Base-by-base conservation (phyloP, 1,140 invertebrate species). In the Apolygus lucorum region DNA sequence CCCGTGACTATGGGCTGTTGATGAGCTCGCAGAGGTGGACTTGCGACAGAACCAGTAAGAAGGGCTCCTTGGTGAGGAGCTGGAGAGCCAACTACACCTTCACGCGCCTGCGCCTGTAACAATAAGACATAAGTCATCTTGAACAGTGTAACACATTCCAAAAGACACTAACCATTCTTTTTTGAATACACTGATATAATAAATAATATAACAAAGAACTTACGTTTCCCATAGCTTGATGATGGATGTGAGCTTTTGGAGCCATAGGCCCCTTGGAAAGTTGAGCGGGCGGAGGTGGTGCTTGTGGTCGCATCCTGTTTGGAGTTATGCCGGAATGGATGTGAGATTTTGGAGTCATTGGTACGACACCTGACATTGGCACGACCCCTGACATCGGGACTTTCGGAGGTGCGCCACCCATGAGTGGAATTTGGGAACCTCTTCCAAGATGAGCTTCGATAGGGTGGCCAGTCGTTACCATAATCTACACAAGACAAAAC, bases 1-100 rank as follows among this genome's bases (percentile, higher is more conserved):
- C 81, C 80, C 13, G 81, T 77, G 62, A 81, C 78, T 17, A 80
- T 78, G 28, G 79, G 80, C 72, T 82, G 81, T 26, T 79, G 78
- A 0, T 81, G 75, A 71, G 83, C 85, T 49, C 80, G 79, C 24
- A 82, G 75, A 1, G 86, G 84, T 74, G 85, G 83, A 76, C 83
- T 86, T 4, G 81, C 80, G 4, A 86, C 81, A 11, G 80, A 79
- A 17, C 81, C 83, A 0, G 82, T 79, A 24, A 85, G 79, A 25
- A 77, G 66, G 0, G 79, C 71, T 13, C 73, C 75, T 67, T 73
- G 69, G 71, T 76, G 75, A 25, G 75, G 68, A 59, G 72, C 68
- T 28, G 74, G 52, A 49, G 72, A 68, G 1, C 72, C 72, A 1
- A 73, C 68, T 21, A 73, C 59, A 42, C 70, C 72, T 67, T 73